Evolutionary conservation across 2,888 invertebrate genomes (phyloP).

Genomic region (Plemyria rubiginata): DNA sequence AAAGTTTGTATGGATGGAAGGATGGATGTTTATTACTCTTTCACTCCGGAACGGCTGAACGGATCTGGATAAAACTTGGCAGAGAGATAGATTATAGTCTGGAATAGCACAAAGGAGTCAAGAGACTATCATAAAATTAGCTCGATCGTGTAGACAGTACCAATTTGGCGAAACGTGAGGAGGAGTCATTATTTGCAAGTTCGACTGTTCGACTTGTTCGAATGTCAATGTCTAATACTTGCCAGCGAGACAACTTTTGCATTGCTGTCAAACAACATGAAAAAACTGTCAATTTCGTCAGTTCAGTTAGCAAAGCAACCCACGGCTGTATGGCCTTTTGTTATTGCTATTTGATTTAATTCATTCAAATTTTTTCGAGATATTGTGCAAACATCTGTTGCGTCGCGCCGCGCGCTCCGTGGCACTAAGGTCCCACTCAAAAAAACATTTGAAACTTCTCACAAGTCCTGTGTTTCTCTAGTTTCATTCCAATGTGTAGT

Average conservation of each 20-base stretch:
- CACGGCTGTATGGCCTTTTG: conserved; percentile 52
- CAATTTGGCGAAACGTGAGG: too few relatives aligned
- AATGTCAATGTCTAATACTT: conserved; percentile 17
- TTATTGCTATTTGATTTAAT: conserved; percentile 61
- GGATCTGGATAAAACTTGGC: too few relatives aligned
- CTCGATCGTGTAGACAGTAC: too few relatives aligned
- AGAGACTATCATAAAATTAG: too few relatives aligned
- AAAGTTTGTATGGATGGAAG: too few relatives aligned
- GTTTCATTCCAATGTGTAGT: conserved; percentile 43
- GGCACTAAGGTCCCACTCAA: conserved; percentile 49
- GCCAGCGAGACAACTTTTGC: conserved; percentile 27
- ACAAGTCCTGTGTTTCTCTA: conserved; percentile 35
- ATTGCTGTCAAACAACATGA: conserved; percentile 18
- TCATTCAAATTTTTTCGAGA: conserved; percentile 17
- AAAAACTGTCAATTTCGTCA: conserved; percentile 11
- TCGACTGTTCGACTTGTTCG: conserved; percentile 10
- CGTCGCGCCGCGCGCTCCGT: conserved; percentile 55
- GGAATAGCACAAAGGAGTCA: too few relatives aligned
- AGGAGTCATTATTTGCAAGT: too few relatives aligned
- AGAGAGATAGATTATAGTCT: too few relatives aligned
- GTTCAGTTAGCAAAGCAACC: conserved; percentile 41
- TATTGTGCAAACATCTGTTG: conserved; percentile 49
- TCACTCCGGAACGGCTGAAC: too few relatives aligned
- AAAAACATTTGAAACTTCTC: conserved; percentile 31
- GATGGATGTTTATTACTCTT: too few relatives aligned